phyloP scores from a whole-genome alignment of 2,888 invertebrate species.

The Troilus luridus region DNA sequence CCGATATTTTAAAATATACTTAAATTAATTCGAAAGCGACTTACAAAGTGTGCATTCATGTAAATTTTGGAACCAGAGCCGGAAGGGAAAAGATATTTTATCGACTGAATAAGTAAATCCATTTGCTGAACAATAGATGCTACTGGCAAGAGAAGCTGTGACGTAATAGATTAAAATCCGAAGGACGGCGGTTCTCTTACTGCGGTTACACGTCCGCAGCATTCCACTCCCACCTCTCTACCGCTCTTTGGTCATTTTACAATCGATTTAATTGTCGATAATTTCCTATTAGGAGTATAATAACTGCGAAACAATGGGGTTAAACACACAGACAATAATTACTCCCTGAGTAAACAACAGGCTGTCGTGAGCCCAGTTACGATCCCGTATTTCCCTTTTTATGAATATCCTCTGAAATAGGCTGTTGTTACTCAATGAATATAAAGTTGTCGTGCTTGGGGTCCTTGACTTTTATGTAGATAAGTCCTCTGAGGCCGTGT shows the following conservation, averaged over 20 bases:
- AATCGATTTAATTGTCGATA: conserved; percentile 16
- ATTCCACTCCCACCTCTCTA: background rate
- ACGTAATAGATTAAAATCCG: conserved; percentile 27
- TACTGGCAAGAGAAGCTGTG: conserved; percentile 34
- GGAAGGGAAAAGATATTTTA: background rate
- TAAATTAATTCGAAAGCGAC: background rate
- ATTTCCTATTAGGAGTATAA: background rate
- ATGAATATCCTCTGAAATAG: conserved; percentile 20
- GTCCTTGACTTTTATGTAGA: background rate
- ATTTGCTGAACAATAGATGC: conserved; percentile 40
- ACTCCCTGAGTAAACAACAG: background rate
- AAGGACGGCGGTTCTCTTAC: conserved; percentile 30
- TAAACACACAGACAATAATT: background rate
- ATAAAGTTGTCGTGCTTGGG: background rate
- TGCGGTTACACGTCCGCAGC: conserved; percentile 8
- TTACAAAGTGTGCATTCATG: background rate
- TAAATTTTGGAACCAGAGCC: background rate
- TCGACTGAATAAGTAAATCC: conserved; percentile 11
- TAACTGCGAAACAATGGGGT: background rate
- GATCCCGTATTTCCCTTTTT: background rate
- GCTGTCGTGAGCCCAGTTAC: background rate
- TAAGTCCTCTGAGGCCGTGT: background rate
- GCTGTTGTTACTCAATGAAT: conserved; percentile 1
- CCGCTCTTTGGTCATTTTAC: background rate
- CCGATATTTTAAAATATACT: background rate